Conservation (phyloP, 1,140 invertebrate genomes). For the Pentalonia nigronervosa region DNA sequence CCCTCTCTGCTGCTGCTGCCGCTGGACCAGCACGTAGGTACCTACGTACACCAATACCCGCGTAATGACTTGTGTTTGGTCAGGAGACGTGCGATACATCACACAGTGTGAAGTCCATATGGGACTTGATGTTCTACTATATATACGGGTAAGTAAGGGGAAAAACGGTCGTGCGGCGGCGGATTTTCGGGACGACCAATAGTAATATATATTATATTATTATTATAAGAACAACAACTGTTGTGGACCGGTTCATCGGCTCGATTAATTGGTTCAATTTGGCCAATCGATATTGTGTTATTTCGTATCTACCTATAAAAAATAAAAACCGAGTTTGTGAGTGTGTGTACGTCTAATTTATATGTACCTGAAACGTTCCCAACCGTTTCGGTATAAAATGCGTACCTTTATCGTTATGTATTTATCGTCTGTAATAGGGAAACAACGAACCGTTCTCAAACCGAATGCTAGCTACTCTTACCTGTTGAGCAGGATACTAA, state of each 20-base stretch:
- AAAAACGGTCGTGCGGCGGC: not conserved
- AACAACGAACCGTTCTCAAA: not conserved
- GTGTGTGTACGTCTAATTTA: not conserved
- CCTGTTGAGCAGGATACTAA: not conserved
- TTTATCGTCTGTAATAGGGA: not conserved
- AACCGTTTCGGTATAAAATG: not conserved
- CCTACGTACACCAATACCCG: not conserved
- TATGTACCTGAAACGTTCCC: not conserved
- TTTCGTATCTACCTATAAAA: not conserved
- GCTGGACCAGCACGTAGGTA: not conserved
- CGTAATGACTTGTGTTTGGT: not conserved
- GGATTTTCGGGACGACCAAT: not conserved
- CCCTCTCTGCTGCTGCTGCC: not conserved
- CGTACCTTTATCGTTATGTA: not conserved
- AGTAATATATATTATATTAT: too few species aligned
- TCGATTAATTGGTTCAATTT: constrained; percentile 17
- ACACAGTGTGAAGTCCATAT: constrained; percentile 12
- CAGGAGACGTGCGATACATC: not conserved
- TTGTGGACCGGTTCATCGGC: not conserved
- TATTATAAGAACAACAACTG: not conserved
- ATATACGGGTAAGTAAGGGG: too few species aligned
- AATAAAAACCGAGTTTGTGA: not conserved
- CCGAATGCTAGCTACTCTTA: not conserved
- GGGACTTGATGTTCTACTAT: not conserved
- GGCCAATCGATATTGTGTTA: constrained; percentile 13